Evolutionary conservation across 2,113 vertebrate genomes (phyloP), one percentile per base, ranked within the genome.

Genomic region (Antigone vipio): DNA sequence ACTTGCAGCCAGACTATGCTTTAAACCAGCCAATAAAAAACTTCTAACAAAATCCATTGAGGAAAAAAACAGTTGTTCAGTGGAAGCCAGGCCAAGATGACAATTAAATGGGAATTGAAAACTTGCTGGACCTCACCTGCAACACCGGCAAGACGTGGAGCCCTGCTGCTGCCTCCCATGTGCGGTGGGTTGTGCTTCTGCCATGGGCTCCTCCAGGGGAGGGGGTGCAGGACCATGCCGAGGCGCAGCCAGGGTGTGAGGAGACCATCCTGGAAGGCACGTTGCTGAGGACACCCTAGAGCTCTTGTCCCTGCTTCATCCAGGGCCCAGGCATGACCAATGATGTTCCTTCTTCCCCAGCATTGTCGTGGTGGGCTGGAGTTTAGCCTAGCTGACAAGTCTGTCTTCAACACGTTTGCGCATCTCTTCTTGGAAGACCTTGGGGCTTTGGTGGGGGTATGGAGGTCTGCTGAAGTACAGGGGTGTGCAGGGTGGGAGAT

Each of bases 231-330:
- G 34, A 26, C 22, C 6, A 4, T 9, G 26, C 2, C 1, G 0
- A 47, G 16, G 23, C 5, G 2, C 47, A 63, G 29, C 6, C 0
- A 0, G 26, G 7, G 5, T 4, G 10, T 0, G 0, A 66, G 35
- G 35, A 32, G 7, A 30, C 8, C 0, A 0, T n/a, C 6, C 9
- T 40, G 29, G 30, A 75, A 50, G 34, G 13, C 11, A 6, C 13
- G 0, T 10, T 17, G 20, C 14, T 52, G 40, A 13, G 19, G 23
- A 59, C 16, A 82, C 34, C 20, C 38, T 17, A 45, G 53, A 45
- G 40, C 23, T 75, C 40, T 45, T n/a, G 9, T 12, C 14, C 18
- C 19, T 30, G 2, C 30, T 62, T 24, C 35, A 5, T 8, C 11
- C 44, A 4, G 3, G 13, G 14, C 27, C 20, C n/a, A 40, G 45